Evolutionary conservation across 2,888 invertebrate species (phyloP).

Genomic region (Beris chalybata): DNA sequence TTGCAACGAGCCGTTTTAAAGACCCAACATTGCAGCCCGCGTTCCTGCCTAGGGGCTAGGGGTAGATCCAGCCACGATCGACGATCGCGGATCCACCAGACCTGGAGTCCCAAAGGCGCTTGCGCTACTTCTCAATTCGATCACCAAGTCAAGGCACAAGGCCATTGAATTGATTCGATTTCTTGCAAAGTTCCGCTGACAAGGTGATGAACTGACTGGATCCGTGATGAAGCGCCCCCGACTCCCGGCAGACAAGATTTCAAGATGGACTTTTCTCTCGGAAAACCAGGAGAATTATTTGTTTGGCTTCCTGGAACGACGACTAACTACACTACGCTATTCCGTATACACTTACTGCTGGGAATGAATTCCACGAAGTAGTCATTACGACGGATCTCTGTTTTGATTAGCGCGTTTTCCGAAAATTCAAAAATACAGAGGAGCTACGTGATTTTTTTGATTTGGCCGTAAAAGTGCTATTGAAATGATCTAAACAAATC

Average conservation of each 20-base stretch:
- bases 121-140: constrained; percentile 4
- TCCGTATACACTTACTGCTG: constrained; percentile 22
- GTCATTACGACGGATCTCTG: constrained; percentile 33
- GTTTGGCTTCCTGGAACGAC: constrained; percentile 37
- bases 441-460: constrained; percentile 17
- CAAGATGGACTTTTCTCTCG: constrained; percentile 9
- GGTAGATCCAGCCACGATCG: not conserved
- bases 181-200: not conserved
- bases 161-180: too few species aligned
- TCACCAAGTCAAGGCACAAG: too few species aligned
- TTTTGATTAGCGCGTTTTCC: constrained; percentile 29
- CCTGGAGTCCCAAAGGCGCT: constrained; percentile 18
- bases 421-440: constrained; percentile 28
- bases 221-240: not conserved
- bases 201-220: constrained; percentile 8
- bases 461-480: constrained; percentile 34
- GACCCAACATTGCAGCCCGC: not conserved
- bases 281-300: constrained; percentile 26
- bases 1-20: constrained; percentile 13
- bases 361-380: constrained; percentile 34
- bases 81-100: constrained; percentile 9
- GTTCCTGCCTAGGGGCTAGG: too few species aligned
- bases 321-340: constrained; percentile 9
- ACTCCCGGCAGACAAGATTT: not conserved
- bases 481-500: constrained; percentile 30